Percentiles rank a stretch among this genome's conserved stretches.
phyloP scores from a whole-genome alignment of 2,797 vertebrate genomes.

The Phoebastria nigripes region DNA sequence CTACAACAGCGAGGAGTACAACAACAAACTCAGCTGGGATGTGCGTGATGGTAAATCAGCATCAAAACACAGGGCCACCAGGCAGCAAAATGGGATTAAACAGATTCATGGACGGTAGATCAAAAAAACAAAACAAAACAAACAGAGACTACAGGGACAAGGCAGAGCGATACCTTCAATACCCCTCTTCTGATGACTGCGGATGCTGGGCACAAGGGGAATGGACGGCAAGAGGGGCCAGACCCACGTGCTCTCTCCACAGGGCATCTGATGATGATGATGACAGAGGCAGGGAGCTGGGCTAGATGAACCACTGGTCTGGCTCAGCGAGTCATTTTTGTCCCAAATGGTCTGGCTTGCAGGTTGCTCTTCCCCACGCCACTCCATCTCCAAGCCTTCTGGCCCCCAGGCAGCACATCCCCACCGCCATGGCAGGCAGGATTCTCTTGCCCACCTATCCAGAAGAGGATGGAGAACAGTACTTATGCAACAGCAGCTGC shows the following conservation, averaged over 20 bases:
- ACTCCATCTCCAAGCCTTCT: background rate
- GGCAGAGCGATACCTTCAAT: background rate
- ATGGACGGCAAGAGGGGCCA: background rate
- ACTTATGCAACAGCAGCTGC: accelerated
- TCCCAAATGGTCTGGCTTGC: background rate
- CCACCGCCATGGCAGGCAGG: background rate
- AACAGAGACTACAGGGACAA: background rate
- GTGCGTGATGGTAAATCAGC: background rate
- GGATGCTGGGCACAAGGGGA: background rate
- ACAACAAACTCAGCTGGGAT: background rate
- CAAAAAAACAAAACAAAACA: background rate
- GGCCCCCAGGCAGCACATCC: background rate
- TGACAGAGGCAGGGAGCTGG: too few relatives aligned
- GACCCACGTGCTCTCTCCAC: background rate
- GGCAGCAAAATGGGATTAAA: background rate
- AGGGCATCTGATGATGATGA: background rate
- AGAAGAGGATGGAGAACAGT: background rate
- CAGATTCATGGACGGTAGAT: background rate
- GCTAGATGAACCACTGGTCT: background rate
- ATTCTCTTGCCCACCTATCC: accelerated
- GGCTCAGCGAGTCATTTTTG: background rate
- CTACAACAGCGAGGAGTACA: background rate
- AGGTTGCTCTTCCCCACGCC: background rate
- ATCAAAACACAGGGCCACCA: background rate
- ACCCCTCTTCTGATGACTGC: background rate